A percentile compares a stretch with the other conserved stretches of the same genome.
phyloP scores from a whole-genome alignment of 2,113 vertebrate genomes.

The Gavia stellata region DNA sequence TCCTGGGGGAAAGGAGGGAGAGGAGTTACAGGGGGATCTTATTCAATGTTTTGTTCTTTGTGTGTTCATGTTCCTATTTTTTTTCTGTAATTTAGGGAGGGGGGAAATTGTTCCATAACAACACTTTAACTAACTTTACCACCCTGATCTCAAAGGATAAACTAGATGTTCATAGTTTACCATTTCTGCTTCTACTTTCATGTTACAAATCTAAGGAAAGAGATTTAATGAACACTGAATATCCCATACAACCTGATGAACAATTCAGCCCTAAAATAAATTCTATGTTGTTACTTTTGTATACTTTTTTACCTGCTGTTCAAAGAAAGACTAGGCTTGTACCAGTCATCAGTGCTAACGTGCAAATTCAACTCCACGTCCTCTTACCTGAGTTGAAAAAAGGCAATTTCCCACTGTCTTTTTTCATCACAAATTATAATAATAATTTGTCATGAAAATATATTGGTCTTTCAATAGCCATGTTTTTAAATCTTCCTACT shows the following conservation, averaged over 20 bases:
- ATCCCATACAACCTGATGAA: neutral
- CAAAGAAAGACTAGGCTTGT: neutral
- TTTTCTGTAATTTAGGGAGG: neutral
- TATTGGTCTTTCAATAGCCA: neutral
- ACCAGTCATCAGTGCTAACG: neutral
- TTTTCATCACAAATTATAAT: neutral
- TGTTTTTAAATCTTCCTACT: neutral
- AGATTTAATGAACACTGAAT: neutral
- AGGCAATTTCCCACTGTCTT: neutral
- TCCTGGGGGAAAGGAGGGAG: conserved; percentile 47
- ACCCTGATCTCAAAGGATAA: neutral
- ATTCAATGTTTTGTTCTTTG: neutral
- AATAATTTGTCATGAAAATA: neutral
- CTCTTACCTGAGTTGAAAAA: neutral
- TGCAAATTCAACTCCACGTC: neutral
- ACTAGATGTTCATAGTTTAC: neutral
- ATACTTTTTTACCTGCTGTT: neutral
- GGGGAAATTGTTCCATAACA: neutral
- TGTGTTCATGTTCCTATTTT: neutral
- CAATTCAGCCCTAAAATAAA: neutral
- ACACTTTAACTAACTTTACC: neutral
- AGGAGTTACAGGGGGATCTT: neutral
- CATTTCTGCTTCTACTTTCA: neutral
- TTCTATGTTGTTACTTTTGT: neutral
- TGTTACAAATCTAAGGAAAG: neutral